Percentiles rank a stretch among this genome's conserved stretches.
Conservation (phyloP, 2,888 invertebrate genomes). For the Argyra leucocephala region DNA sequence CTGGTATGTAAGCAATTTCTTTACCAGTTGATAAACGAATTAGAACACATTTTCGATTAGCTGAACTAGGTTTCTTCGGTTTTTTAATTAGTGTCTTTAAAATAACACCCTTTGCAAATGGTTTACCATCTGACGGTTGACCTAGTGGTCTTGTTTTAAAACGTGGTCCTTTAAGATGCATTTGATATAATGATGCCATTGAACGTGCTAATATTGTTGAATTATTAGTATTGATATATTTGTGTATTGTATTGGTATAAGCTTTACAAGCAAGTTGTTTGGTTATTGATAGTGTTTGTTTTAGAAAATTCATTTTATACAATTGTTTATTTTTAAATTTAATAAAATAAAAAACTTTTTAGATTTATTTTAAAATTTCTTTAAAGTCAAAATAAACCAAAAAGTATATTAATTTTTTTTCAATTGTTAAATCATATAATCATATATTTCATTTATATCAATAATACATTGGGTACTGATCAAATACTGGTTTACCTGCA, state of each 20-base stretch:
- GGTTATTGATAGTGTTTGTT: no score
- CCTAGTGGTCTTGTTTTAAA: constrained; percentile 55
- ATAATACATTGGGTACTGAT: no score
- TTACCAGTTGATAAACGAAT: constrained; percentile 84
- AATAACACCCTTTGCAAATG: constrained; percentile 83
- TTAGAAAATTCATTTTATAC: no score
- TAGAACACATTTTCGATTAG: constrained; percentile 95
- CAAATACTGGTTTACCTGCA: no score
- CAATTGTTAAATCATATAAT: no score
- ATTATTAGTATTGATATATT: background rate
- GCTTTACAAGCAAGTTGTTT: no score
- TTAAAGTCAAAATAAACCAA: no score
- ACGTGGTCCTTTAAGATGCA: constrained; percentile 68
- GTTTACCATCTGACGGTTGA: constrained; percentile 69
- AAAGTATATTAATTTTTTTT: no score
- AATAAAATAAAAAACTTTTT: no score
- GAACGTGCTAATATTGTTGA: constrained; percentile 29
- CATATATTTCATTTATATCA: no score
- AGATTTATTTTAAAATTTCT: no score
- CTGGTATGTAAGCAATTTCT: constrained; percentile 90
- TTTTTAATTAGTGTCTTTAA: constrained; percentile 89
- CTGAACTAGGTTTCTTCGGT: constrained; percentile 98
- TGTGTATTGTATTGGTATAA: background rate
- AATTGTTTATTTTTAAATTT: no score
- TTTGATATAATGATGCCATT: constrained; percentile 56